Percentiles rank a stretch among this genome's conserved stretches.
phyloP scores from a whole-genome alignment of 2,888 invertebrate genomes.

The Latrodectus elegans region DNA sequence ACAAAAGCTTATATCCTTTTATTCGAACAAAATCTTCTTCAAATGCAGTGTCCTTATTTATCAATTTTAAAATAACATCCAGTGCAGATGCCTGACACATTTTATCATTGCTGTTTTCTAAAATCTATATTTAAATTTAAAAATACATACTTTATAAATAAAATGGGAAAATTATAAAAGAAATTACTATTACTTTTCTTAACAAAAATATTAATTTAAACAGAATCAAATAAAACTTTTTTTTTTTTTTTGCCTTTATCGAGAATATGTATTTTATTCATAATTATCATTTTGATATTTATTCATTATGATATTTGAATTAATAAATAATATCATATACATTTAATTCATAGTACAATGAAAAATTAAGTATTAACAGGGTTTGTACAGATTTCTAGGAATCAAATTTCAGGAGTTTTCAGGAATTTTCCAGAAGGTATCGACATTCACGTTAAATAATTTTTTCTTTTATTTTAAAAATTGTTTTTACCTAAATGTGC shows the following conservation, averaged over 20 bases:
- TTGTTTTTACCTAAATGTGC: too few species aligned
- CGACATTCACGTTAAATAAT: too few species aligned
- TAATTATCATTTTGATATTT: background rate
- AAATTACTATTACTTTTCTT: slow-evolving; percentile 11
- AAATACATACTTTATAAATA: background rate
- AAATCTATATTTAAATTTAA: slow-evolving; percentile 49
- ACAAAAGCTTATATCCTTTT: slow-evolving; percentile 59
- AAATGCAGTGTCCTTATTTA: slow-evolving; percentile 45
- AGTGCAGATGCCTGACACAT: slow-evolving; percentile 47
- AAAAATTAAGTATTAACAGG: too few species aligned
- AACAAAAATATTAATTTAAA: background rate
- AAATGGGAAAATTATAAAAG: background rate
- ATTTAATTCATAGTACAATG: background rate
- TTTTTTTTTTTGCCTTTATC: too few species aligned
- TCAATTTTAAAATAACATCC: slow-evolving; percentile 59
- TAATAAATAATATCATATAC: background rate
- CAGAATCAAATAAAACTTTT: background rate
- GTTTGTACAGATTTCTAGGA: too few species aligned
- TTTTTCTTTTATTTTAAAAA: too few species aligned
- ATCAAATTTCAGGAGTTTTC: too few species aligned
- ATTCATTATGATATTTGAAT: background rate
- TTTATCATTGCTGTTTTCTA: slow-evolving; percentile 56
- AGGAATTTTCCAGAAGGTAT: too few species aligned
- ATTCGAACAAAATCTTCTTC: slow-evolving; percentile 59
- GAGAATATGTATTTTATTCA: too few species aligned